Conservation (phyloP, 2,797 vertebrate genomes). For the Chromobotia macracanthus region DNA sequence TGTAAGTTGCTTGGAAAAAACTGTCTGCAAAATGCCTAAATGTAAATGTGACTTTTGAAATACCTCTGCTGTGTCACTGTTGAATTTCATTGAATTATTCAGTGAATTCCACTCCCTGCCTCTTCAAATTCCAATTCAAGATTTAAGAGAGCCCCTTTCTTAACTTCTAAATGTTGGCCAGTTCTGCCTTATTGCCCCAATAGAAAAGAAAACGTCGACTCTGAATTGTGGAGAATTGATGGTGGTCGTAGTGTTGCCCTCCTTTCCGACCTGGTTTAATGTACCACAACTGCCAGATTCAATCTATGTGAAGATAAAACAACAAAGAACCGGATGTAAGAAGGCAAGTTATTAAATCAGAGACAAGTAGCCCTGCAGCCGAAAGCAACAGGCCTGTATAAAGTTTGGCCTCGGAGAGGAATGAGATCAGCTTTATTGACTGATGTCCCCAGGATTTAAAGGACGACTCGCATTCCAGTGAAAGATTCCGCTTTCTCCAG, state of each 20-base stretch:
- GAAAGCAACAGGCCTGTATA: constrained; percentile 14
- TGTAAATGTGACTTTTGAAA: too few species aligned
- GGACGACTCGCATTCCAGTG: not conserved
- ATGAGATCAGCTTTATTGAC: constrained; percentile 43
- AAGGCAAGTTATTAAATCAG: constrained; percentile 34
- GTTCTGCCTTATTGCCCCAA: not conserved
- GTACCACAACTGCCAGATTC: constrained; percentile 2
- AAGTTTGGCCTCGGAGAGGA: constrained; percentile 12
- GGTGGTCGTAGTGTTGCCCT: not conserved
- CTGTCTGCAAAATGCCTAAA: too few species aligned
- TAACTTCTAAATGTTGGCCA: not conserved
- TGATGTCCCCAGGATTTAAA: constrained; percentile 25
- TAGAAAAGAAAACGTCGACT: not conserved
- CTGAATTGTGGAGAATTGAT: not conserved
- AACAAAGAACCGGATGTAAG: constrained; percentile 7
- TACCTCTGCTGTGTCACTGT: too few species aligned
- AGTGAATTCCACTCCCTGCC: not conserved
- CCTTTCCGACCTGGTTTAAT: constrained; percentile 30
- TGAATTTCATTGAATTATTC: not conserved
- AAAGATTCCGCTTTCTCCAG: not conserved
- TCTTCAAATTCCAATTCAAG: too few species aligned
- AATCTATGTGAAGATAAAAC: constrained; percentile 37
- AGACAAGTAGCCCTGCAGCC: constrained; percentile 7
- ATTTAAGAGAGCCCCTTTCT: not conserved
- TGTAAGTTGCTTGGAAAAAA: too few species aligned